Evolutionary conservation across 1,140 invertebrate genomes (phyloP).

Genomic region (Caenorhabditis inopinata): DNA sequence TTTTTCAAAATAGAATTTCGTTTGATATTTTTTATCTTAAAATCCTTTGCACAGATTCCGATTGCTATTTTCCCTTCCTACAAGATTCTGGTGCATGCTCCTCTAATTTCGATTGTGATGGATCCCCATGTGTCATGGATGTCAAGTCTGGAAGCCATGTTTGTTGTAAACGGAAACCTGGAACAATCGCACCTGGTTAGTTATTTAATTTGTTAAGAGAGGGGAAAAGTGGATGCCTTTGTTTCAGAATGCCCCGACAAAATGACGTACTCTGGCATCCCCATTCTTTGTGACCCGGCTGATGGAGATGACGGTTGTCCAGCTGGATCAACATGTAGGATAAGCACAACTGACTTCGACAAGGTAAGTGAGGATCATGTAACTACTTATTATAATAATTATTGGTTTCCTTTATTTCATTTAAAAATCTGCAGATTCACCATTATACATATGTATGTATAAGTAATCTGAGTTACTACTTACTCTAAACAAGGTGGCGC

Average conservation of each 20-base stretch:
- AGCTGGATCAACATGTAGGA: constrained; percentile 5
- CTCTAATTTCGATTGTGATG: constrained; percentile 6
- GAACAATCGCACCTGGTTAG: not conserved
- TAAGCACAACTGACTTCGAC: not conserved
- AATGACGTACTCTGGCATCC: constrained; percentile 18
- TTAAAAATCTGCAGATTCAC: too few species aligned
- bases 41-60: not conserved
- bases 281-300: constrained; percentile 23
- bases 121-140: constrained; percentile 5
- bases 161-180: not conserved
- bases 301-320: constrained; percentile 26
- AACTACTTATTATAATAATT: too few species aligned
- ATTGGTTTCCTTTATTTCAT: too few species aligned
- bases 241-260: constrained; percentile 8
- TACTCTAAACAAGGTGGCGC: too few species aligned
- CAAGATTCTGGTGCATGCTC: not conserved
- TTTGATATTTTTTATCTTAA: too few species aligned
- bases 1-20: too few species aligned
- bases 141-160: constrained; percentile 15
- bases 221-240: not conserved
- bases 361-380: not conserved
- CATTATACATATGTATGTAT: too few species aligned
- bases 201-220: not conserved
- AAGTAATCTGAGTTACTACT: too few species aligned
- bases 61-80: constrained; percentile 2